Evolutionary conservation across 2,888 invertebrate species (phyloP).

Genomic region (Leptinotarsa tumamoca): DNA sequence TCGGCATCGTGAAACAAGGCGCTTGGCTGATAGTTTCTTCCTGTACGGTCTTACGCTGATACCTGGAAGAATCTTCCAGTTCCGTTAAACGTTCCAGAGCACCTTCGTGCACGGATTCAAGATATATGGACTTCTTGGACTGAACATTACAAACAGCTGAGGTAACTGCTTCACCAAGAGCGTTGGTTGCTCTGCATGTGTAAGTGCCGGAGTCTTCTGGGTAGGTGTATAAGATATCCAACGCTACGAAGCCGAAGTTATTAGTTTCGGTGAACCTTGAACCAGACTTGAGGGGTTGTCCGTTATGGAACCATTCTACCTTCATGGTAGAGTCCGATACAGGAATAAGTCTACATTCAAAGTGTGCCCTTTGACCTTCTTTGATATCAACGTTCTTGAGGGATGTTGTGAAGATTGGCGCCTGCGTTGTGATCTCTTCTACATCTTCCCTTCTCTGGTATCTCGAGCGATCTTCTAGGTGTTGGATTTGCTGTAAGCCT

Average conservation of each 20-base stretch:
- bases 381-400: constrained; percentile 92
- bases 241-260: constrained; percentile 96
- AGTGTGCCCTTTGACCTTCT: constrained; percentile 94
- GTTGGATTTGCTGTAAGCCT: constrained; percentile 89
- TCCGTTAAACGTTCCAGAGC: constrained; percentile 84
- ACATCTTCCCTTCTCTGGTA: constrained; percentile 80
- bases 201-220: constrained; percentile 97
- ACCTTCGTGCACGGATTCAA: constrained; percentile 90
- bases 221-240: constrained; percentile 95
- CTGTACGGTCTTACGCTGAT: constrained; percentile 78
- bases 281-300: constrained; percentile 89
- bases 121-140: constrained; percentile 84
- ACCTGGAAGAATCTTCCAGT: constrained; percentile 82
- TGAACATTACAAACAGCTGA: constrained; percentile 88
- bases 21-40: constrained; percentile 88
- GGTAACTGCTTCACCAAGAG: constrained; percentile 92
- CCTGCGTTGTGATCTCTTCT: constrained; percentile 89
- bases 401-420: constrained; percentile 93
- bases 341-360: constrained; percentile 93
- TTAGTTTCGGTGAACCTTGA: constrained; percentile 96
- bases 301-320: constrained; percentile 96
- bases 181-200: constrained; percentile 92
- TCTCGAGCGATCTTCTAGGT: constrained; percentile 85
- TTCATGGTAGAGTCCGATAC: constrained; percentile 94
- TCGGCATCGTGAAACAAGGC: constrained; percentile 92